Base-by-base conservation (phyloP, 2,888 invertebrate genomes). In the Spodoptera picta region DNA sequence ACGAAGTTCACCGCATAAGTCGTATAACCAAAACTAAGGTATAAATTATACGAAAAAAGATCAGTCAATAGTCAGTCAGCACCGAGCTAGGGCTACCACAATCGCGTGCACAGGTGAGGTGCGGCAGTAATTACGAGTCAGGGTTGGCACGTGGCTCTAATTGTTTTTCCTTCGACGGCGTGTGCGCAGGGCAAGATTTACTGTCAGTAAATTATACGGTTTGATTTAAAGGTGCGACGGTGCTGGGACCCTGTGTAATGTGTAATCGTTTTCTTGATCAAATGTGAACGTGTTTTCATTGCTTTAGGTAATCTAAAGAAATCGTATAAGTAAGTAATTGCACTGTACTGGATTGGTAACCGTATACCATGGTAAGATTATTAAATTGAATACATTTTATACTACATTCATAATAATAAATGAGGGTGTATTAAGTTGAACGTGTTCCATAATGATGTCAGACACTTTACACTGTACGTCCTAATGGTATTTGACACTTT, bases 111-210 rank as follows among this genome's bases (percentile, higher is more conserved):
- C 81, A 85, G 85, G 86, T 86, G 83, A 87, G 77, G 81, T 72
- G 76, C 63, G 77, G 69, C 75, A 73, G 75, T 80, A 86, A 89
- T 84, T 82, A 75, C 63, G 48, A 80, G 80, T 79, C 83, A 83
- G 85, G 83, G 82, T 60, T 77, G 87, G 56, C 93, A 91, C 94
- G 93, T 90, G 92, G 70, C 87, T 42, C 68, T 90, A 90, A 92
- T 92, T 92, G 90, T 90, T 89, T 88, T 81, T 82, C 80, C 71
- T 80, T 80, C 73, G 73, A 72, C 79, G 77, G 69, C 81, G 78
- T 73, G 61, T 65, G 76, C 80, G 77, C 76, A 56, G 73, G 72
- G 66, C 76, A 80, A 83, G 85, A 86, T 86, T 87, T 87, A 89
- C 87, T 85, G 83, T 75, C 75, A 75, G 78, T 71, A 86, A 90